phyloP scores from a whole-genome alignment of 2,113 vertebrate species.

The Neolamprologus toae region DNA sequence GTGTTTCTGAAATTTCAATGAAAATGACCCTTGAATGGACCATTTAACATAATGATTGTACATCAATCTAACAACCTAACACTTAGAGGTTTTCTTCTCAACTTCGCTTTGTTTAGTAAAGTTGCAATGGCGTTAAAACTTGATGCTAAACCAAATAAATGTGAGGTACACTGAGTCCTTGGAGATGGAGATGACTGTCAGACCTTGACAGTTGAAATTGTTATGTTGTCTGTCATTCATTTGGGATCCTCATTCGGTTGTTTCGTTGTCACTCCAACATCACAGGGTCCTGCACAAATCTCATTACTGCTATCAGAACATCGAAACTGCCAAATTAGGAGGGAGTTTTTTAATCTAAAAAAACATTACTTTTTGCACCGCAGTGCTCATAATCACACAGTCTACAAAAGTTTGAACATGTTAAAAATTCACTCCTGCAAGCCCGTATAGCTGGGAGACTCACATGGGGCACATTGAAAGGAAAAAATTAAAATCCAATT shows the following conservation, averaged over 20 bases:
- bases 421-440: neutral
- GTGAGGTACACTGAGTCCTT: neutral
- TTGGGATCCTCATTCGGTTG: neutral
- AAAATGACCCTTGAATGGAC: neutral
- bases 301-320: neutral
- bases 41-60: neutral
- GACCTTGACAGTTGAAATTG: neutral
- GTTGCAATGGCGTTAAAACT: neutral
- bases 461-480: neutral
- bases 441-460: neutral
- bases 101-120: neutral
- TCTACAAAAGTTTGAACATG: neutral
- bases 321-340: neutral
- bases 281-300: neutral
- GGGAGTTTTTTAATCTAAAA: neutral
- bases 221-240: neutral
- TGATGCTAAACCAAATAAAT: neutral
- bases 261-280: neutral
- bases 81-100: neutral
- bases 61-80: neutral
- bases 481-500: neutral
- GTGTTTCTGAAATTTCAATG: neutral
- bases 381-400: neutral
- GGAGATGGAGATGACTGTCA: neutral
- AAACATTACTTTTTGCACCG: neutral